Evolutionary conservation across 2,797 vertebrate genomes (phyloP).

Genomic region (Acrossocheilus wenchowensis): DNA sequence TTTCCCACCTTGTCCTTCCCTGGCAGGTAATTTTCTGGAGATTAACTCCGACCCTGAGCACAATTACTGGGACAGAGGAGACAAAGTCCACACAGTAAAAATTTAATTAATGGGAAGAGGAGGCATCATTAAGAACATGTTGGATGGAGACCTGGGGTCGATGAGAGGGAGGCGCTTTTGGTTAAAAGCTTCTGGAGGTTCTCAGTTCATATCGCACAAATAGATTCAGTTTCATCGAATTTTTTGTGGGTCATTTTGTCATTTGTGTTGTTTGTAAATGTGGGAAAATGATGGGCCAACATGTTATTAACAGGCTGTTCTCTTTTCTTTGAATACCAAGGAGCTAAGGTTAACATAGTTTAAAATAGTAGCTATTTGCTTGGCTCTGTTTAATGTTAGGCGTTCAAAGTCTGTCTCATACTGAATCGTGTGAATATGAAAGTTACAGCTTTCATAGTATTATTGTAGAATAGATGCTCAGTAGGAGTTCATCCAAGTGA

Average conservation of each 20-base stretch:
- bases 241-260: too few relatives aligned
- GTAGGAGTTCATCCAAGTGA: background rate
- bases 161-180: background rate
- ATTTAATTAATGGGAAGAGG: constrained; percentile 58
- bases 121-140: constrained; percentile 53
- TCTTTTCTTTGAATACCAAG: background rate
- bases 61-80: constrained; percentile 53
- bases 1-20: constrained; percentile 53
- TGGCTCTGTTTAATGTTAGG: background rate
- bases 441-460: background rate
- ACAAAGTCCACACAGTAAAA: constrained; percentile 54
- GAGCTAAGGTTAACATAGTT: background rate
- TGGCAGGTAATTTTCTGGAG: constrained; percentile 63
- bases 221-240: background rate
- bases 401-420: background rate
- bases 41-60: constrained; percentile 58
- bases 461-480: background rate
- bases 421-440: background rate
- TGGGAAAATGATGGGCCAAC: background rate
- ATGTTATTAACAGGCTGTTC: background rate
- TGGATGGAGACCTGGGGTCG: constrained; percentile 44
- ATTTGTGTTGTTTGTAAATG: background rate
- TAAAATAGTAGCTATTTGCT: background rate
- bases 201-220: background rate
- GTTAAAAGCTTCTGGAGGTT: background rate